A percentile compares a stretch with the other conserved stretches of the same genome.
Conservation (phyloP, 2,888 invertebrate species). For the Itoplectis maculator region DNA sequence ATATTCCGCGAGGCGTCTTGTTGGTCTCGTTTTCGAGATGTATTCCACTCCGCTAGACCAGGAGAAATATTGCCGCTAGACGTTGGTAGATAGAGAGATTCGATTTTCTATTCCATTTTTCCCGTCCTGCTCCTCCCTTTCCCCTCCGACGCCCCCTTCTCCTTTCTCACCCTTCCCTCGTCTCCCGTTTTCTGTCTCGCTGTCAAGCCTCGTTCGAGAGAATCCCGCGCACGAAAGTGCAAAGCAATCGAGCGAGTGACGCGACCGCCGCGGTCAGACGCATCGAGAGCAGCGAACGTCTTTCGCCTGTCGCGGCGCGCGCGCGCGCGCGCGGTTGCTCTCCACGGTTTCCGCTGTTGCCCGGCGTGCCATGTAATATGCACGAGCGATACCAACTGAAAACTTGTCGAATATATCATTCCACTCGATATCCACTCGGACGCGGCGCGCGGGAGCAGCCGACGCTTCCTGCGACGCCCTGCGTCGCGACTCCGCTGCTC, state of each 20-base stretch:
- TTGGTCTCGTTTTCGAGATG: slow-evolving; percentile 32
- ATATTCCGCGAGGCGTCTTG: slow-evolving; percentile 12
- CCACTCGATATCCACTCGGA: slow-evolving; percentile 77
- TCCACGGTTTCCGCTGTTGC: slow-evolving; percentile 21
- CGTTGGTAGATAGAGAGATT: slow-evolving; percentile 4
- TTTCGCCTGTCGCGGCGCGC: neutral
- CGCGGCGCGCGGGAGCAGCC: slow-evolving; percentile 58
- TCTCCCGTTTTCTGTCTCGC: slow-evolving; percentile 20
- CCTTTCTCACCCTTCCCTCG: neutral
- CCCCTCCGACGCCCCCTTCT: neutral
- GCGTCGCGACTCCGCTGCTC: slow-evolving; percentile 27
- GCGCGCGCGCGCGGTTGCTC: too few species aligned
- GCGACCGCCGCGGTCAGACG: slow-evolving; percentile 25
- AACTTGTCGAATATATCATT: slow-evolving; percentile 82
- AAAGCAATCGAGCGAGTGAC: slow-evolving; percentile 53
- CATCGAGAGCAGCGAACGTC: slow-evolving; percentile 5
- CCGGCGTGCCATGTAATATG: slow-evolving; percentile 75
- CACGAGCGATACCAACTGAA: slow-evolving; percentile 74
- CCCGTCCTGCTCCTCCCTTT: slow-evolving; percentile 3
- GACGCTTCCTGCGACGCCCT: slow-evolving; percentile 6
- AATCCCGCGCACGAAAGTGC: slow-evolving; percentile 32
- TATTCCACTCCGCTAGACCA: slow-evolving; percentile 27
- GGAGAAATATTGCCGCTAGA: slow-evolving; percentile 32
- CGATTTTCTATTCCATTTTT: slow-evolving; percentile 45
- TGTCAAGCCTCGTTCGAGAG: neutral